phyloP scores from a whole-genome alignment of 2,888 invertebrate species.

The Trilocha varians region DNA sequence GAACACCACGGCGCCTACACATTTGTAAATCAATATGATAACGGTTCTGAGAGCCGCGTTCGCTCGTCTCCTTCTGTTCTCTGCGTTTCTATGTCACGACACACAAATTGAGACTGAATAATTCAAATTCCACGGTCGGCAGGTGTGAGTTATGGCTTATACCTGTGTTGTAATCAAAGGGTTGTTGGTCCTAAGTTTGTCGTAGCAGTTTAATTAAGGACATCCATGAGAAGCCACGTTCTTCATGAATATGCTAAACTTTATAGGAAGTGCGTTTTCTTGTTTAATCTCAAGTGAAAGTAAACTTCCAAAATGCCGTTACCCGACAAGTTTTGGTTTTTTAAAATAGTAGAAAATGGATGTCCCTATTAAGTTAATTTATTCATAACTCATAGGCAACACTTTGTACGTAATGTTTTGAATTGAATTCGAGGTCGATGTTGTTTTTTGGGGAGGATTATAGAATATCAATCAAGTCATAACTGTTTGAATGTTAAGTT shows the following conservation, averaged over 20 bases:
- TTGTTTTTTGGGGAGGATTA: no score
- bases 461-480: no score
- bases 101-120: constrained; percentile 32
- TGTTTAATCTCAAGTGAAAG: constrained; percentile 56
- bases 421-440: no score
- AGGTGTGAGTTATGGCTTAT: constrained; percentile 17
- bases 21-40: constrained; percentile 66
- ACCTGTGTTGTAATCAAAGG: neutral
- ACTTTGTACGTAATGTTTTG: no score
- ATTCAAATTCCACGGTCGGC: constrained; percentile 22
- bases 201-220: neutral
- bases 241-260: no score
- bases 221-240: no score
- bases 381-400: neutral
- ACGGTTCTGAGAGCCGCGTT: constrained; percentile 51
- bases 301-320: constrained; percentile 32
- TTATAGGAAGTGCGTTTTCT: no score
- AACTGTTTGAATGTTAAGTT: neutral
- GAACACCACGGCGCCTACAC: constrained; percentile 34
- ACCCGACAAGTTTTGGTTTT: constrained; percentile 26
- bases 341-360: neutral
- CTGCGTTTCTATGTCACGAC: constrained; percentile 50
- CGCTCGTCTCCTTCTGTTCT: constrained; percentile 43
- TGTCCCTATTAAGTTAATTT: neutral
- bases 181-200: neutral